A percentile compares a stretch with the other conserved stretches of the same genome.
Conservation (phyloP, 2,888 invertebrate genomes). For the Hipparchia sbordonii region DNA sequence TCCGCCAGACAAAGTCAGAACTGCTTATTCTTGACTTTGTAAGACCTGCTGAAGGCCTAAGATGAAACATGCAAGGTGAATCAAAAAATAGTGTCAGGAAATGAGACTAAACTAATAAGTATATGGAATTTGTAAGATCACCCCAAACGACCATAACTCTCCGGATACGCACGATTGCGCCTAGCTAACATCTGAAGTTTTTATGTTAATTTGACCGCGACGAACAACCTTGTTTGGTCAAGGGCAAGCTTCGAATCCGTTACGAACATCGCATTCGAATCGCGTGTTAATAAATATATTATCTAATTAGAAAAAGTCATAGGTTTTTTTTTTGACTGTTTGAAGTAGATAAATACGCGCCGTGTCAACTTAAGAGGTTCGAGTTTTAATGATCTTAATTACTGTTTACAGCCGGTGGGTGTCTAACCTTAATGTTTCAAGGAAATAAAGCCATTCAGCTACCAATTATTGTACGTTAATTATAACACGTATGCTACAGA, state of each 20-base stretch:
- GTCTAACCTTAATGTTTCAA: constrained; percentile 75
- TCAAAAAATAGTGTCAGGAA: constrained; percentile 26
- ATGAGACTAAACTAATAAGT: constrained; percentile 18
- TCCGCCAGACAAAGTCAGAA: no score
- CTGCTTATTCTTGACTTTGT: no score
- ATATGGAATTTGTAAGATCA: constrained; percentile 27
- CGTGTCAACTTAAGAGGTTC: constrained; percentile 44
- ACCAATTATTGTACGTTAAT: constrained; percentile 66
- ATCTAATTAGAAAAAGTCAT: constrained; percentile 32
- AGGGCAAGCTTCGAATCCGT: constrained; percentile 67
- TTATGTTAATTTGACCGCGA: constrained; percentile 58
- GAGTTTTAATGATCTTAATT: constrained; percentile 53
- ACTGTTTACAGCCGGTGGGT: constrained; percentile 60
- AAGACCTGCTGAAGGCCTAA: no score
- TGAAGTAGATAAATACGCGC: constrained; percentile 28
- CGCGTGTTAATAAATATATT: constrained; percentile 55
- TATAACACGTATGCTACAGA: constrained; percentile 55
- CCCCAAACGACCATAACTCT: constrained; percentile 35
- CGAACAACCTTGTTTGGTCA: constrained; percentile 66
- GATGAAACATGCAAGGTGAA: background rate
- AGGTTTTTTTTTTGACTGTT: background rate
- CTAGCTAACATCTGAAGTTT: constrained; percentile 49
- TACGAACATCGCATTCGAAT: constrained; percentile 55
- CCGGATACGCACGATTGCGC: constrained; percentile 45
- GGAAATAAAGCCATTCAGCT: constrained; percentile 73